Evolutionary conservation across 1,140 invertebrate genomes (phyloP), one percentile per base, ranked within the genome.

Genomic region (Lethocerus indicus): DNA sequence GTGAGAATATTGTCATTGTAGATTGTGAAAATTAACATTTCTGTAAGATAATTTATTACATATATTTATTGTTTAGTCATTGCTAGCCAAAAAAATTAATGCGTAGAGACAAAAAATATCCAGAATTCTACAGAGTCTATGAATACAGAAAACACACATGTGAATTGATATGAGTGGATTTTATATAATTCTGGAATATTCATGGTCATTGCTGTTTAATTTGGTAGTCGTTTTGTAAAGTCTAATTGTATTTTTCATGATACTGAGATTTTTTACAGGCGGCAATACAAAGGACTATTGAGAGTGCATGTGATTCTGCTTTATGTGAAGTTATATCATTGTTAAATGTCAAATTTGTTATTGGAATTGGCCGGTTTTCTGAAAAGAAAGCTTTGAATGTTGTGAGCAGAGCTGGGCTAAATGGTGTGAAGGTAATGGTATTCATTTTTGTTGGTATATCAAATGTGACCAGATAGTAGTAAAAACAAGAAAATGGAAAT

Each of bases 281-380:
- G 23, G 58, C 61, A 26, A 69, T 70, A 45, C 67, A 73, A 55
- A 68, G 69, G 41, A 58, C 64, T 29, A 57, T 87, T 20, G 70
- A 76, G 43, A 56, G 66, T 43, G 57, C 70, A 2, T 88, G 84
- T 61, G 75, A 87, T 57, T 60, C 68, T 46, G 67, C 76, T 28
- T 69, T 91, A 6, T 60, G 72, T 13, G 66, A 81, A 58, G 68
- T 82, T 35, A 63, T 91, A 14, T 63, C 73, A 42, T 61, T 90
- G 2, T 67, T 91, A 9, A 64, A 81, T 52, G 72, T 79, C 0
- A 68, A 87, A 59, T 73, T 76, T 39, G 64, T 93, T 16, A 67
- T 93, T 25, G 81, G 81, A 2, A 71, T 94, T 51, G 90, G 90
- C 6, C 78, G 75, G 57, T 94, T 85, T 67, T 80, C 83, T 18